A percentile compares a stretch with the other conserved stretches of the same genome.
phyloP scores from a whole-genome alignment of 2,888 invertebrate species.

The Lymantria dispar region DNA sequence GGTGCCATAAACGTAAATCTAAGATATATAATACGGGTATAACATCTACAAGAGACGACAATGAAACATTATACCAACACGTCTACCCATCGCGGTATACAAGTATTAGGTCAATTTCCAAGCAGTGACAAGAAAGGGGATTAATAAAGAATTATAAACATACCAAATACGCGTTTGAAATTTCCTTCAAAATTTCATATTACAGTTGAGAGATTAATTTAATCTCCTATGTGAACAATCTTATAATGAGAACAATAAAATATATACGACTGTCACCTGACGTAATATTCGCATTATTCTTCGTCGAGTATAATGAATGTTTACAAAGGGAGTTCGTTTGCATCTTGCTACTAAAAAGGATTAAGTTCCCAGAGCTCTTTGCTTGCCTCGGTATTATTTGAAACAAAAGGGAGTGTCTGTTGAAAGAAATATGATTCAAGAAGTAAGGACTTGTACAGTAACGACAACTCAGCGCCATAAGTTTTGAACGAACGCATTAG shows the following conservation, averaged over 20 bases:
- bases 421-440: slow-evolving; percentile 34
- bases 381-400: slow-evolving; percentile 18
- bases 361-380: slow-evolving; percentile 38
- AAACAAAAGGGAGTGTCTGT: slow-evolving; percentile 28
- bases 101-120: too few relatives aligned
- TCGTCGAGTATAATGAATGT: slow-evolving; percentile 4
- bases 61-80: too few relatives aligned
- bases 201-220: neutral
- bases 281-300: slow-evolving; percentile 6
- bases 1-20: too few relatives aligned
- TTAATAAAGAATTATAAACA: too few relatives aligned
- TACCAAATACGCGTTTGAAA: too few relatives aligned
- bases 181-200: too few relatives aligned
- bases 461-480: slow-evolving; percentile 16
- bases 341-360: slow-evolving; percentile 28
- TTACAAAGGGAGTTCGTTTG: slow-evolving; percentile 29
- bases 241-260: slow-evolving; percentile 1
- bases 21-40: too few relatives aligned
- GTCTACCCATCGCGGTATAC: too few relatives aligned
- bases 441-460: slow-evolving; percentile 14
- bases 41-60: too few relatives aligned
- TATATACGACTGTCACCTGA: slow-evolving; percentile 2
- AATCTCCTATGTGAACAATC: neutral
- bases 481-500: slow-evolving; percentile 1
- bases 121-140: too few relatives aligned